Percentiles rank a stretch among this genome's conserved stretches.
Evolutionary conservation across 2,888 invertebrate genomes (phyloP).

Genomic region (Phyllotreta cruciferae): DNA sequence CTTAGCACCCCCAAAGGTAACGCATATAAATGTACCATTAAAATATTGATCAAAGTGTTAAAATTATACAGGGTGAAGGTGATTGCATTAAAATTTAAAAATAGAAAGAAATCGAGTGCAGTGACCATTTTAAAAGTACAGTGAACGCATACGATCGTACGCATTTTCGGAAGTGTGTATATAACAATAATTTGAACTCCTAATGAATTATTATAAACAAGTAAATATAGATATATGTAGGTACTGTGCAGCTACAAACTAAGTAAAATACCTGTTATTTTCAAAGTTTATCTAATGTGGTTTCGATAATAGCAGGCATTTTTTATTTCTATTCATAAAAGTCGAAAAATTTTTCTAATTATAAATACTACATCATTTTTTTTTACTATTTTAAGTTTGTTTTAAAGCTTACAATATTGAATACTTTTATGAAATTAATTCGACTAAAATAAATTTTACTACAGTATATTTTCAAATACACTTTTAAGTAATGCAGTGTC

Average conservation of each 20-base stretch:
- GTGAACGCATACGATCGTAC: slow-evolving; percentile 47
- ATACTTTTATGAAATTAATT: slow-evolving; percentile 46
- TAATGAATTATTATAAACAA: slow-evolving; percentile 53
- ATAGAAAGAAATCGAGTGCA: slow-evolving; percentile 44
- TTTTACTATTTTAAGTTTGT: slow-evolving; percentile 46
- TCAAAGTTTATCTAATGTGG: slow-evolving; percentile 4
- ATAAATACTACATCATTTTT: slow-evolving; percentile 49
- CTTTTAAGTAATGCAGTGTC: slow-evolving; percentile 50
- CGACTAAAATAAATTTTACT: slow-evolving; percentile 51
- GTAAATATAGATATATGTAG: slow-evolving; percentile 52
- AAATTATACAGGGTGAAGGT: no score
- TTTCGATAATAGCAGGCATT: slow-evolving; percentile 44
- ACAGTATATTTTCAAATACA: slow-evolving; percentile 54
- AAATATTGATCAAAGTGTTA: no score
- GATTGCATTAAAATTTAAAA: background rate
- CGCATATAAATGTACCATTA: no score
- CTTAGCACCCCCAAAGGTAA: no score
- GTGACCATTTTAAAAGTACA: slow-evolving; percentile 52
- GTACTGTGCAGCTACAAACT: slow-evolving; percentile 52
- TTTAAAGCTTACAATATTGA: slow-evolving; percentile 50
- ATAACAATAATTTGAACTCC: slow-evolving; percentile 52
- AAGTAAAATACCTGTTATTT: slow-evolving; percentile 46
- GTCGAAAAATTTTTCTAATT: slow-evolving; percentile 51
- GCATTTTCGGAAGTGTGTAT: slow-evolving; percentile 49
- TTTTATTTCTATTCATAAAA: slow-evolving; percentile 44